phyloP scores from a whole-genome alignment of 2,888 invertebrate genomes.

The Phyllotreta cruciferae region DNA sequence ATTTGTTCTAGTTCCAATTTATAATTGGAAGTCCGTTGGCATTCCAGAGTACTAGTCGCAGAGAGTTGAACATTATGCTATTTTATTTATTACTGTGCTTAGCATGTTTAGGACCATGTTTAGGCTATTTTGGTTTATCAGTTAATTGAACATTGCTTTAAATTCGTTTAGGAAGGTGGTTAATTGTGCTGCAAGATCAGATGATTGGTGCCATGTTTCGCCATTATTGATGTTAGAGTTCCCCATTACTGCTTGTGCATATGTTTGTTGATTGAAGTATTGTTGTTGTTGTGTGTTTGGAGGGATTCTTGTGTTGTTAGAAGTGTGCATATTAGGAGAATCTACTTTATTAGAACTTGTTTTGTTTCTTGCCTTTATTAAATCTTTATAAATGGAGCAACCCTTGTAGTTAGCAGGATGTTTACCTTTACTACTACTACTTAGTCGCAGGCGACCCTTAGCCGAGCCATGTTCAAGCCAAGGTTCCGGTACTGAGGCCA shows the following conservation, averaged over 20 bases:
- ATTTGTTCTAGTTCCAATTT: constrained; percentile 21
- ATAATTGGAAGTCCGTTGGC: constrained; percentile 21
- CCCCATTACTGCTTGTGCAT: neutral
- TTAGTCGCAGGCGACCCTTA: no score
- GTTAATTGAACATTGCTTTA: neutral
- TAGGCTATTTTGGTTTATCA: constrained; percentile 1
- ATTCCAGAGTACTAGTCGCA: neutral
- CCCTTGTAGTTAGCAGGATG: constrained; percentile 2
- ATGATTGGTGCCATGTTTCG: no score
- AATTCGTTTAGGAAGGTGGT: neutral
- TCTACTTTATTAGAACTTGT: neutral
- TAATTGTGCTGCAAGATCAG: no score
- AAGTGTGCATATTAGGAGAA: neutral
- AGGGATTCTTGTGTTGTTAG: neutral
- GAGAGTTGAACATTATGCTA: neutral
- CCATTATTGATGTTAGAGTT: neutral
- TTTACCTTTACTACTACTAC: no score
- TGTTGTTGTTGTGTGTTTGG: neutral
- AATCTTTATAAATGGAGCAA: neutral
- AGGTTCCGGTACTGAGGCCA: no score
- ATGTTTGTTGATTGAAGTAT: no score
- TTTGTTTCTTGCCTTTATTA: constrained; percentile 4
- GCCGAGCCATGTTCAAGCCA: no score
- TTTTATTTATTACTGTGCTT: constrained; percentile 1
- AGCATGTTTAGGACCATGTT: constrained; percentile 3